These are phyloP conservation scores for Catostylus mosaicus DNA, from an alignment of 30 jellyfish, hydroid and myxozoan species.

Conservation along the genomic window DNA sequence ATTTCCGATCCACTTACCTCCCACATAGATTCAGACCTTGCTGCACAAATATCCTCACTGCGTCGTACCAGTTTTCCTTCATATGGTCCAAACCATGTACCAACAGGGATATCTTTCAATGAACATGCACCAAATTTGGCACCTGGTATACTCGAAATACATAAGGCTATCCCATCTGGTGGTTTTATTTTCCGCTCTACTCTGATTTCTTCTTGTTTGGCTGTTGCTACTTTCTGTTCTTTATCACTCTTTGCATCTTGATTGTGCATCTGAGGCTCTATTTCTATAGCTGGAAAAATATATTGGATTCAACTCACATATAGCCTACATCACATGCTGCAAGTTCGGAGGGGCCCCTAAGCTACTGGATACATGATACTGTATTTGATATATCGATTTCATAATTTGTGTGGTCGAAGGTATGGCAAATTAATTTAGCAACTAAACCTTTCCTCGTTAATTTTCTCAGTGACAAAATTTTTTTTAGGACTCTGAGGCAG, in stretches of 20 bases:
- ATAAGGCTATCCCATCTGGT: conserved; percentile 90
- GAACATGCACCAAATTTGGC: conserved; percentile 87
- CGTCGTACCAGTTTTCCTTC: conserved; percentile 90
- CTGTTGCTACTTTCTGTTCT: neutral
- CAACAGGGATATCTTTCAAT: conserved; percentile 71
- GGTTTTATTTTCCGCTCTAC: conserved; percentile 52
- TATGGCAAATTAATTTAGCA: too few species aligned
- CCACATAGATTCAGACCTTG: conserved; percentile 89
- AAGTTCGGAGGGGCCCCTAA: too few species aligned
- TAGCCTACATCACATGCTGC: too few species aligned
- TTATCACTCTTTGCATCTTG: neutral
- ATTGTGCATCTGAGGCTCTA: neutral
- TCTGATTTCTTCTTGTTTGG: conserved; percentile 8
- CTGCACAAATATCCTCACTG: conserved; percentile 41
- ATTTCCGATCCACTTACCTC: conserved; percentile 67
- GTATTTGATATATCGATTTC: too few species aligned
- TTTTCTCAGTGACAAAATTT: too few species aligned
- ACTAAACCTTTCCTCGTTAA: too few species aligned
- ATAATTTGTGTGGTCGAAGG: too few species aligned
- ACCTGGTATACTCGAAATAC: conserved; percentile 93
- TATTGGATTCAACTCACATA: too few species aligned
- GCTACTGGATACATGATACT: too few species aligned
- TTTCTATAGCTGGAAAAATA: neutral
- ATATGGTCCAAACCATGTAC: conserved; percentile 99
- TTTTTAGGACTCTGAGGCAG: too few species aligned